These are phyloP conservation scores for Kryphioiulus occultus DNA, from an alignment of 2,888 invertebrate species.

Conservation along the genomic window DNA sequence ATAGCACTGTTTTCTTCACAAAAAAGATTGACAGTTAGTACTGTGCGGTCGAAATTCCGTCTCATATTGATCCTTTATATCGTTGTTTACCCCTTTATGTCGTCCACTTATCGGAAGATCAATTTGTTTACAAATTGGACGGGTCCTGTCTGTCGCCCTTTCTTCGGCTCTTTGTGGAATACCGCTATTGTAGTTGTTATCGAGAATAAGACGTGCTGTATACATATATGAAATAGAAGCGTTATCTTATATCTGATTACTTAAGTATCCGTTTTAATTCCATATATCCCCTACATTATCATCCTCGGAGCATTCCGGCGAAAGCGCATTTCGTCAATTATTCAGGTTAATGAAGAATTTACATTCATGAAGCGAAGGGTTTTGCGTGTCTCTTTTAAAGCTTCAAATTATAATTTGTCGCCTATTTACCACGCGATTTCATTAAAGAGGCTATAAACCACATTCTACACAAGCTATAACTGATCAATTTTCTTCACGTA, in stretches of 20 bases:
- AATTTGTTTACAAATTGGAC: neutral
- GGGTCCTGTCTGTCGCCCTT: neutral
- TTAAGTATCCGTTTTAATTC: neutral
- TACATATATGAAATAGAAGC: neutral
- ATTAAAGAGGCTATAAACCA: too few relatives aligned
- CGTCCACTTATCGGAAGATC: neutral
- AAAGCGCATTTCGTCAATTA: neutral
- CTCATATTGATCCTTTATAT: neutral
- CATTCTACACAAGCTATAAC: too few relatives aligned
- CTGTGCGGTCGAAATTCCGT: neutral
- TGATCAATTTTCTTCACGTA: too few relatives aligned
- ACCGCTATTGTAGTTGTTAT: neutral
- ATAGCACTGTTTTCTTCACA: neutral
- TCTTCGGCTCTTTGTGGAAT: neutral
- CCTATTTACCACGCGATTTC: too few relatives aligned
- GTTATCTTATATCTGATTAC: neutral
- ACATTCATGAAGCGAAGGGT: neutral
- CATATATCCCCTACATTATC: neutral
- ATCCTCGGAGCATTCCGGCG: neutral
- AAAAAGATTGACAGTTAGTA: too few relatives aligned
- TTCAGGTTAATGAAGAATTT: neutral
- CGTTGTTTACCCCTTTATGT: neutral
- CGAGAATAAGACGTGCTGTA: too few relatives aligned
- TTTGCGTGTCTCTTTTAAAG: neutral
- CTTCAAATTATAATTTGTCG: too few relatives aligned